These are phyloP conservation scores for Bombus balteatus DNA, from an alignment of 1,140 invertebrate species.

Conservation along the genomic window DNA sequence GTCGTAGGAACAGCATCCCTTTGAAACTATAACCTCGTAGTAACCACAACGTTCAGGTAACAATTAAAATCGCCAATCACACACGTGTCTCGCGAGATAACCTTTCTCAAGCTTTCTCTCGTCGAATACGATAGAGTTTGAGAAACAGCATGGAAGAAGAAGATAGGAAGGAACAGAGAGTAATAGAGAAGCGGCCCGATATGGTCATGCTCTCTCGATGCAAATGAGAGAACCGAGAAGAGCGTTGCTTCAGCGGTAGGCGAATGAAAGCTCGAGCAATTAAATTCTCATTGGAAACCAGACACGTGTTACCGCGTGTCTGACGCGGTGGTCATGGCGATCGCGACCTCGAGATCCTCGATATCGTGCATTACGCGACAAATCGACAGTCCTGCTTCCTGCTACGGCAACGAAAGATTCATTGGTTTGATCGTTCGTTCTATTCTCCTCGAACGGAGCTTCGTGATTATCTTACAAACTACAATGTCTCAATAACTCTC, in stretches of 20 bases:
- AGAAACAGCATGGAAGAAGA: neutral
- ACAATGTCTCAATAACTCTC: no score
- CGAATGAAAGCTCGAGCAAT: slow-evolving; percentile 75
- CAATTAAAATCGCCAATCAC: neutral
- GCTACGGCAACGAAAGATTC: no score
- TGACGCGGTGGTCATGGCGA: slow-evolving; percentile 77
- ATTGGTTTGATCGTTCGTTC: no score
- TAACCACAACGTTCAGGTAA: neutral
- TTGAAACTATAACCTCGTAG: no score
- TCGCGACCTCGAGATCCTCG: slow-evolving; percentile 79
- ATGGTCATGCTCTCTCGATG: slow-evolving; percentile 74
- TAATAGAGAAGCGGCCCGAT: slow-evolving; percentile 73
- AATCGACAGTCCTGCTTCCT: neutral
- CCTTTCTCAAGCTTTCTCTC: neutral
- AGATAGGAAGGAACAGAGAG: slow-evolving; percentile 41
- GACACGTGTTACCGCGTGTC: slow-evolving; percentile 78
- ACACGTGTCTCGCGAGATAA: neutral
- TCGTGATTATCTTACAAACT: no score
- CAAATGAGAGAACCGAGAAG: slow-evolving; percentile 70
- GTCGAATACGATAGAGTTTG: neutral
- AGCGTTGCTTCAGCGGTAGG: slow-evolving; percentile 46
- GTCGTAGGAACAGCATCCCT: neutral
- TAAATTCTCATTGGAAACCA: slow-evolving; percentile 79
- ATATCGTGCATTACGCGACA: slow-evolving; percentile 78
- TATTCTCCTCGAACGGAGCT: no score